A percentile compares a stretch with the other conserved stretches of the same genome.
Conservation (phyloP, 2,888 invertebrate genomes). For the Melanostoma mellinum region DNA sequence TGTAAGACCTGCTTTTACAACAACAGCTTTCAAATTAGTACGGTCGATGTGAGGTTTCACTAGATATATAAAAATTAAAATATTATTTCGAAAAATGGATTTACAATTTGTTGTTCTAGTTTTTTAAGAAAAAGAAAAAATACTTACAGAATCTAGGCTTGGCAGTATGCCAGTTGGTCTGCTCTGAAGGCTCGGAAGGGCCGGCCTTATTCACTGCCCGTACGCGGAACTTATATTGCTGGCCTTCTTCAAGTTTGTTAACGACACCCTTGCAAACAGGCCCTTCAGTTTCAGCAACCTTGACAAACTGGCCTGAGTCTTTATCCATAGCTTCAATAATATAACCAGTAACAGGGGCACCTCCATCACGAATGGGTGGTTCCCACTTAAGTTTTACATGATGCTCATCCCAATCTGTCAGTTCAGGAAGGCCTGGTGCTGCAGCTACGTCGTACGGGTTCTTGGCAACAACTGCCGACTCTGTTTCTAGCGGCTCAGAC, state of each 20-base stretch:
- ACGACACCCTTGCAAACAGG: slow-evolving; percentile 93
- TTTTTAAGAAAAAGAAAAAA: not conserved
- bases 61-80: slow-evolving; percentile 80
- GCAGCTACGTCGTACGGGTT: slow-evolving; percentile 97
- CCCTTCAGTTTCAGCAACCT: slow-evolving; percentile 92
- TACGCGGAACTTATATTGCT: slow-evolving; percentile 97
- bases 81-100: too few species aligned
- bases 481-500: slow-evolving; percentile 96
- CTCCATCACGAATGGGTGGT: slow-evolving; percentile 93
- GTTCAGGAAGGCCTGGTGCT: slow-evolving; percentile 94
- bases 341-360: slow-evolving; percentile 96
- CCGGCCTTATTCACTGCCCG: slow-evolving; percentile 98
- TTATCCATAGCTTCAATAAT: slow-evolving; percentile 96
- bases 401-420: slow-evolving; percentile 95
- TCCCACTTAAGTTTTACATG: slow-evolving; percentile 96
- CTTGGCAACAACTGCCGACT: slow-evolving; percentile 94
- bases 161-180: slow-evolving; percentile 95
- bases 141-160: slow-evolving; percentile 93
- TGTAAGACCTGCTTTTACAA: slow-evolving; percentile 94
- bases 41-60: slow-evolving; percentile 97
- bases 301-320: slow-evolving; percentile 91
- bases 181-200: slow-evolving; percentile 94
- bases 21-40: slow-evolving; percentile 91
- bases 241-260: slow-evolving; percentile 94
- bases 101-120: too few species aligned